Conservation (phyloP, 2,888 invertebrate species). For the Drosophila pseudotalamancana region DNA sequence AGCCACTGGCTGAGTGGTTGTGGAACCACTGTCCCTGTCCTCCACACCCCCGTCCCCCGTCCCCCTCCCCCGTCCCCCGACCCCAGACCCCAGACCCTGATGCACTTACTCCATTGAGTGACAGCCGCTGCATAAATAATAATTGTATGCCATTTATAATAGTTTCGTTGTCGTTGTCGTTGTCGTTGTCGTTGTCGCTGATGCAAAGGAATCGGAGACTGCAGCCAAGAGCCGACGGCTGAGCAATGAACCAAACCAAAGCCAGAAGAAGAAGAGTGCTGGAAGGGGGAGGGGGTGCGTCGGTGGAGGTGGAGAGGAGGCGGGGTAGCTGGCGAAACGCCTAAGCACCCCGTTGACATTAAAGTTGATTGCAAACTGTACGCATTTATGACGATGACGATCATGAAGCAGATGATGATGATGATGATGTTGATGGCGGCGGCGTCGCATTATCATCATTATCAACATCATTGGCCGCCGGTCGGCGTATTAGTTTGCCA, state of each 20-base stretch:
- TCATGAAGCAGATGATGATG: constrained; percentile 14
- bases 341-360: constrained; percentile 67
- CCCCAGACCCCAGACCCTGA: too few species aligned
- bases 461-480: constrained; percentile 57
- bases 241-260: constrained; percentile 54
- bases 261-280: background rate
- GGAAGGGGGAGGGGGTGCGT: background rate
- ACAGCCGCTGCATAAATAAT: constrained; percentile 68
- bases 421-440: constrained; percentile 24
- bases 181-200: constrained; percentile 31
- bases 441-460: constrained; percentile 56
- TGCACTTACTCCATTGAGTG: constrained; percentile 43
- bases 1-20: constrained; percentile 38
- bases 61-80: background rate
- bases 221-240: constrained; percentile 24
- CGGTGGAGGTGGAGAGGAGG: background rate
- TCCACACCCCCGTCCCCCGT: background rate
- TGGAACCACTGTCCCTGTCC: constrained; percentile 16
- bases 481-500: constrained; percentile 73
- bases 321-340: constrained; percentile 12
- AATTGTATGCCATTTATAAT: constrained; percentile 69
- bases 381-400: constrained; percentile 61
- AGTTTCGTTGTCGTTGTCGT: constrained; percentile 46
- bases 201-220: constrained; percentile 47
- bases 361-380: constrained; percentile 78